Conservation (phyloP, 2,113 vertebrate species). For the Solenodon paradoxus region DNA sequence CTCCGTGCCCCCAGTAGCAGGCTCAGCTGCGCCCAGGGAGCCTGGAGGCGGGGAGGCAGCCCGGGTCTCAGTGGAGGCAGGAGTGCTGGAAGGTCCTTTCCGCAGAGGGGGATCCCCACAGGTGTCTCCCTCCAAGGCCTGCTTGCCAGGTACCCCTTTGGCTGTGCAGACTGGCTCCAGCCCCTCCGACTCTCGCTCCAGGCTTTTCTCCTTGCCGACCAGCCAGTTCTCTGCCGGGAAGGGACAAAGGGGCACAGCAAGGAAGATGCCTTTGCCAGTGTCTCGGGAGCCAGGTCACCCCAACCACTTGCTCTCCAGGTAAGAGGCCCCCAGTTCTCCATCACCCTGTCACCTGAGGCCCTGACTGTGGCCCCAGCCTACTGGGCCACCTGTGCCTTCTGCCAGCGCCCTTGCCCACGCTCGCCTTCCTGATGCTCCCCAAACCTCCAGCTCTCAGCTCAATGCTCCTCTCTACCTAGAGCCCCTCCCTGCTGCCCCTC, state of each 20-base stretch:
- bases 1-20: not conserved
- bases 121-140: not conserved
- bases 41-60: not conserved
- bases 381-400: not conserved
- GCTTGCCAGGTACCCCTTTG: slow-evolving; percentile 42
- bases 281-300: not conserved
- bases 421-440: not conserved
- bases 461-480: not conserved
- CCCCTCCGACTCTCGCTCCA: slow-evolving; percentile 47
- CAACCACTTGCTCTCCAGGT: not conserved
- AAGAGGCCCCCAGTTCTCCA: too few relatives aligned
- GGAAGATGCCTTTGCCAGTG: not conserved
- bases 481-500: not conserved
- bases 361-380: not conserved
- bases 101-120: not conserved
- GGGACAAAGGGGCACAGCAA: rapidly evolving
- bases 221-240: slow-evolving; percentile 65
- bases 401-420: not conserved
- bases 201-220: slow-evolving; percentile 74
- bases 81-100: not conserved
- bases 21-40: not conserved
- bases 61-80: not conserved
- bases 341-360: not conserved
- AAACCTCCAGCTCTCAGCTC: not conserved
- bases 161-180: slow-evolving; percentile 52